Base-by-base conservation (phyloP, 2,888 invertebrate species). In the Hetaerina titia region DNA sequence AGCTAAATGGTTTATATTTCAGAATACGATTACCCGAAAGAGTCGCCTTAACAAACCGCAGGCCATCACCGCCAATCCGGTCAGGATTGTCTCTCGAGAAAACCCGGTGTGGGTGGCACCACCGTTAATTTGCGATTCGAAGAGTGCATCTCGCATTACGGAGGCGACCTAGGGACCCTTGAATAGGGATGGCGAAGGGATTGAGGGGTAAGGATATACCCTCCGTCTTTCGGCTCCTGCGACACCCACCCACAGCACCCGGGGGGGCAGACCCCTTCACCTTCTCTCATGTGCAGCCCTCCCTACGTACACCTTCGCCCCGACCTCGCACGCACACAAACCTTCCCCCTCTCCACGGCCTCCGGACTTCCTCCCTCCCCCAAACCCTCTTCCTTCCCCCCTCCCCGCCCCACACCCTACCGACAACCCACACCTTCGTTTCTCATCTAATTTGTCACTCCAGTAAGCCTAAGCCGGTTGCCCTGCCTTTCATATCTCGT, bases 361-460 rank as follows among this genome's bases (percentile, higher is more conserved):
- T 22, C 17, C 19, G 69, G 69, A 15, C 69, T 8, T 19, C 69
- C n/a, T 22, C 60, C 15, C 69, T 22, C 81, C 81, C 81, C 7
- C 81, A 81, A 25, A 9, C 81, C 74, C 7, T 17, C 9, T 60
- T 15, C 15, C 60, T 60, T 25, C 0, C 31, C 25, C 22, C 81
- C 7, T n/a, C n/a, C n/a, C n/a, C n/a, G n/a, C 81, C 31, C 11
- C 8, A 69, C 81, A 25, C 81, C 81, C 31, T 31, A 19, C 63
- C 22, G 13, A 31, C 2, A 4, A 2, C 60, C 31, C 60, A 60
- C 45, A 63, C 63, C 90, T 63, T 17, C 11, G 63, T 56, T 56
- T 57, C 92, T 92, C 92, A 92, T 92, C 92, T 92, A 92, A 92
- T 92, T 92, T 92, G 92, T 92, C 92, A 92, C 92, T 92, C 92